phyloP scores from a whole-genome alignment of 2,797 vertebrate genomes.

The Acipenser transmontanus region DNA sequence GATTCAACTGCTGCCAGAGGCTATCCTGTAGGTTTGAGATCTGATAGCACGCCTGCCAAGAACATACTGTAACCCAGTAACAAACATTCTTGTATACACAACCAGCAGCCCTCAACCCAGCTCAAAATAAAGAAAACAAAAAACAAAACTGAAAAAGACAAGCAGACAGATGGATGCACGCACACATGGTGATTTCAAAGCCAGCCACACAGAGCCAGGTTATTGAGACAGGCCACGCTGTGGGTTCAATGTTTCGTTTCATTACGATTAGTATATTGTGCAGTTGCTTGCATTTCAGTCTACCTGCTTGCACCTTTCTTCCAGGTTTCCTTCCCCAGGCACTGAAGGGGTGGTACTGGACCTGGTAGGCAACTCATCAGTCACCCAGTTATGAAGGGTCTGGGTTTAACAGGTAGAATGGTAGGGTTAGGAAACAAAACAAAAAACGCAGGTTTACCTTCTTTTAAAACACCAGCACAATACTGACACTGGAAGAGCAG shows the following conservation, averaged over 20 bases:
- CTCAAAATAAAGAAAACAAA: not conserved
- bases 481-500: too few species aligned
- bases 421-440: conserved; percentile 32
- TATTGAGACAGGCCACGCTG: conserved; percentile 34
- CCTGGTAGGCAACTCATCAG: conserved; percentile 81
- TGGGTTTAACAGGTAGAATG: conserved; percentile 54
- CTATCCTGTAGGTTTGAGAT: too few species aligned
- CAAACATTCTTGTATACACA: too few species aligned
- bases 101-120: too few species aligned
- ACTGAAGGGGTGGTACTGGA: conserved; percentile 72
- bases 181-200: conserved; percentile 12
- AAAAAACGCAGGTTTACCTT: not conserved
- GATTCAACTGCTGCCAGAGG: too few species aligned
- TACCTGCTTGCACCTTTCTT: conserved; percentile 96
- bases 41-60: too few species aligned
- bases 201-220: conserved; percentile 38
- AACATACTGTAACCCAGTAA: too few species aligned
- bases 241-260: not conserved
- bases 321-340: conserved; percentile 81
- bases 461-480: not conserved
- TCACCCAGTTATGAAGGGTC: conserved; percentile 82
- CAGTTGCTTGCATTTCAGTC: conserved; percentile 36
- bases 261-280: conserved; percentile 49
- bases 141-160: conserved; percentile 4
- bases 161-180: conserved; percentile 3